Percentiles rank a stretch among this genome's conserved stretches.
phyloP scores from a whole-genome alignment of 2,797 vertebrate species.

The Lithobates sylvaticus region DNA sequence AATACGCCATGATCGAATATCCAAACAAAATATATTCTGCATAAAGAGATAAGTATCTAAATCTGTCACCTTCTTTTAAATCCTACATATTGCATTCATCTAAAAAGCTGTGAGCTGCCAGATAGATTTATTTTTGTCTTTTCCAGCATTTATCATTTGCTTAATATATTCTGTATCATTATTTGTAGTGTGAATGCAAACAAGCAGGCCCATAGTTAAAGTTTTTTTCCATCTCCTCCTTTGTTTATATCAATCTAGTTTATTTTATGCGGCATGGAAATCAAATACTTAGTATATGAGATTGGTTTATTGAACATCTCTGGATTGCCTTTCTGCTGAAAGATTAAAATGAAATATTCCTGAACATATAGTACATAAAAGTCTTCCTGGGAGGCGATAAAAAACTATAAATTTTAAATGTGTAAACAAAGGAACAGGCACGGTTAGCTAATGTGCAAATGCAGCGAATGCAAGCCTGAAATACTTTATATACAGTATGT shows the following conservation, averaged over 20 bases:
- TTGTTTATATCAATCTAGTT: constrained; percentile 40
- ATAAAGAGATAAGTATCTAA: constrained; percentile 58
- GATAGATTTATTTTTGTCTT: constrained; percentile 59
- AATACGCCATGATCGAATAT: constrained; percentile 58
- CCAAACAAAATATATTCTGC: constrained; percentile 58
- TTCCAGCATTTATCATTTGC: constrained; percentile 55
- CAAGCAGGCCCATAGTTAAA: constrained; percentile 54
- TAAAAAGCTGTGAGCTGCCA: constrained; percentile 58
- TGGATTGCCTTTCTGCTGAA: constrained; percentile 14
- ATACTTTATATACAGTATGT: background rate
- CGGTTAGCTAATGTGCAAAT: background rate
- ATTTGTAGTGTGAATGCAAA: constrained; percentile 52
- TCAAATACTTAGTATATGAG: constrained; percentile 47
- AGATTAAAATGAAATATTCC: constrained; percentile 49
- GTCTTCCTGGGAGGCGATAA: background rate
- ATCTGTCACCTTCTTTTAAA: constrained; percentile 59
- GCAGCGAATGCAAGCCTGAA: background rate
- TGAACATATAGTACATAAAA: constrained; percentile 36
- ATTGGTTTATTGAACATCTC: constrained; percentile 39
- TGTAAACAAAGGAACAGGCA: constrained; percentile 6
- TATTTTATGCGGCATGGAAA: constrained; percentile 55
- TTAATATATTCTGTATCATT: constrained; percentile 55
- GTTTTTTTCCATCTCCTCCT: constrained; percentile 4
- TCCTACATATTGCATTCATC: constrained; percentile 58
- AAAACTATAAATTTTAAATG: background rate